These are phyloP conservation scores for Pachycephus smyrnensis DNA, from an alignment of 2,888 invertebrate species.

Conservation along the genomic window DNA sequence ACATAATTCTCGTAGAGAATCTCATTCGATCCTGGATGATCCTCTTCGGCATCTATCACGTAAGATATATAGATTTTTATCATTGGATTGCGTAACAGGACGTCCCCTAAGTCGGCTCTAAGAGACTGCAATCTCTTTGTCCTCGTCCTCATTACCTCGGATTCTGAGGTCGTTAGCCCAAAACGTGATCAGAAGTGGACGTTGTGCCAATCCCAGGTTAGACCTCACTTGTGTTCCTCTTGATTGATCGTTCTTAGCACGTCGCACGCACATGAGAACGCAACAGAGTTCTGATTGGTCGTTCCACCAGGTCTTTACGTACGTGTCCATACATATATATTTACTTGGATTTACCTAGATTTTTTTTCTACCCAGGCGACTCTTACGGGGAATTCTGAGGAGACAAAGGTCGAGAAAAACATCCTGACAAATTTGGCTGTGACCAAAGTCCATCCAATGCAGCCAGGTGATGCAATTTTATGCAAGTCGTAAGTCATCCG, in stretches of 20 bases:
- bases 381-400: not conserved
- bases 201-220: not conserved
- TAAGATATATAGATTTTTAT: not conserved
- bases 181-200: not conserved
- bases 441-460: not conserved
- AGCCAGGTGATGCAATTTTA: not conserved
- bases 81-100: not conserved
- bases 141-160: not conserved
- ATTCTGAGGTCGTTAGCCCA: not conserved
- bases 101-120: not conserved
- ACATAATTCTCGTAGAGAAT: not conserved
- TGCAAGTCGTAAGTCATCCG: not conserved
- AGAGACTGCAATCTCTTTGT: not conserved
- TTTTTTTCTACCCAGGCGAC: not conserved
- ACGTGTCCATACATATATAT: not conserved
- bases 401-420: not conserved
- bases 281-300: not conserved
- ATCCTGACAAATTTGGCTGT: not conserved
- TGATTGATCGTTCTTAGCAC: not conserved
- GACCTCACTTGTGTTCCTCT: not conserved
- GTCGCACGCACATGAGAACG: not conserved
- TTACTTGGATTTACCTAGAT: no score
- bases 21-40: not conserved
- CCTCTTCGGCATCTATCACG: not conserved
- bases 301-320: not conserved